Evolutionary conservation across 2,113 vertebrate species (phyloP), one percentile per base, ranked within the genome.

Genomic region (Pelvicachromis taeniatus): DNA sequence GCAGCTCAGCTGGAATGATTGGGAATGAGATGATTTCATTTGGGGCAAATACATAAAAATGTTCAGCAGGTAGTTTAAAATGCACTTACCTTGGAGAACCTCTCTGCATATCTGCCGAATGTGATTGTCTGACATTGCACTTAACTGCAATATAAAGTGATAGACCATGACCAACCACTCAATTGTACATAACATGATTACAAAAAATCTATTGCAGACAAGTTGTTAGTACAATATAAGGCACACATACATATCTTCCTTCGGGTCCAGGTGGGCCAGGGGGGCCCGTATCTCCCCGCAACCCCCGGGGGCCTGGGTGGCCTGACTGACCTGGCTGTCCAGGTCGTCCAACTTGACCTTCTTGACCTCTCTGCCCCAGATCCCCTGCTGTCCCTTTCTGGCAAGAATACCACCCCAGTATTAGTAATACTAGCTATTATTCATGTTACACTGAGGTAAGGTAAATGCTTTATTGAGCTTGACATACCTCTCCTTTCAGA

Each of bases 41-140:
- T 17, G 35, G 8, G 6, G 9, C 55, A 63, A 81, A 68, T 23
- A 48, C 58, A 77, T 9, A 83, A 58, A 84, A 85, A n/a, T 58
- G 14, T n/a, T 63, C 26, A 82, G 58, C 52, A 40, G n/a, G 78
- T 16, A 52, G 17, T 59, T 19, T 77, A 2, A 26, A 31, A 19
- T 23, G 7, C 81, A 97, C 98, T 96, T 94, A 99, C 98, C 94
- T 95, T 96, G 97, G 90, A 99, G 94, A 81, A 99, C 95, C 45
- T 99, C 97, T 89, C 96, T 96, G 95, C 98, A 99, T 88, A 99
- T 97, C 92, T 98, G 97, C 4, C 96, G 97, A 94, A 99, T 98
- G 93, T 97, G 97, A 83, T 95, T 95, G 92, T 99, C 98, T 42
- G 98, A 98, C 93, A 97, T 95, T 82, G 96, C 96, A 94, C 95